Base-by-base conservation (phyloP, 2,797 vertebrate species). In the Poeciliopsis paucimaculata region DNA sequence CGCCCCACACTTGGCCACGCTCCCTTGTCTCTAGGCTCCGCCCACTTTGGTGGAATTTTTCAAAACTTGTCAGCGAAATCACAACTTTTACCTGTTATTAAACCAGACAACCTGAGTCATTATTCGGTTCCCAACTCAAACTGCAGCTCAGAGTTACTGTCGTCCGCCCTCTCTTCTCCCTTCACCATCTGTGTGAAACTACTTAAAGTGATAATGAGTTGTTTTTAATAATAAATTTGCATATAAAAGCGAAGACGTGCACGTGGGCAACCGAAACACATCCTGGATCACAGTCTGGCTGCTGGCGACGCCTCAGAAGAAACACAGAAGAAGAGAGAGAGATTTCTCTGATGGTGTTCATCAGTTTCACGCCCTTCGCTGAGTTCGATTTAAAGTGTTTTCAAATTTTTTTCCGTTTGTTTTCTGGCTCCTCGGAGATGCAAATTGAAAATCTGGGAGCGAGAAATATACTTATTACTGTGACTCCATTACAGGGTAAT, bases 141-240 rank as follows among this genome's bases (percentile, higher is more conserved):
- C 74, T 68, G 31, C 31, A 79, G 73, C 85, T 86, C 12, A 20
- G 79, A 77, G 89, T 83, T 78, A 84, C 72, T 70, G 70, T 39
- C 77, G 72, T 73, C 81, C 55, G 10, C 78, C 75, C 82, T 74
- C 77, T 82, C 64, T 36, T 83, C 77, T 72, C 62, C 82, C 74
- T 72, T 72, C 84, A 86, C 83, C 57, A 89, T 91, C 90, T 89
- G 77, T 71, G 82, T 55, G 46, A 91, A 91, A 91, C 76, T 83
- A 90, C 92, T 94, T 92, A 94, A 93, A 93, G 92, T 91, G 88
- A 94, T 94, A 94, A 94, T 82, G 89, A 93, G 89, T 92, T 92
- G 91, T 92, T 95, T 71, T 94, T 92, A 95, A 94, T 93, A 91
- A 95, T 92, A 90, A 76, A 95, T 94, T 93, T 94, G 91, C 93